These are phyloP conservation scores for Magallana nippona DNA, from an alignment of 2,888 invertebrate species.

Conservation along the genomic window DNA sequence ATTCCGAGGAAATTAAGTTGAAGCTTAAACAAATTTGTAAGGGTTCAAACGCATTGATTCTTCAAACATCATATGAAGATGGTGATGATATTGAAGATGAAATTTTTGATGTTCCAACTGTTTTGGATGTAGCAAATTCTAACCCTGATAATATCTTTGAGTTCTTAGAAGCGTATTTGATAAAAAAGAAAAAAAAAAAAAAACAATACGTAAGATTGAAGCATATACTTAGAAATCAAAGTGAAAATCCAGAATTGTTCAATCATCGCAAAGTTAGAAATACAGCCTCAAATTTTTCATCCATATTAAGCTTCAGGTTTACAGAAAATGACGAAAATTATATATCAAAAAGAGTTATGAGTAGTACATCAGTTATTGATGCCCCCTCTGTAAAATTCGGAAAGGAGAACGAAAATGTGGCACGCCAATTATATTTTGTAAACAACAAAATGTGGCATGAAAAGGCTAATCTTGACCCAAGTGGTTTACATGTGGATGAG, in stretches of 20 bases:
- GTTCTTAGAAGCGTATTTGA: background rate
- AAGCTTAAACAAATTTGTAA: background rate
- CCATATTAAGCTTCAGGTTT: conserved; percentile 8
- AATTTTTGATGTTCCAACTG: background rate
- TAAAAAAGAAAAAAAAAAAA: too few species aligned
- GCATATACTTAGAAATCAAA: conserved; percentile 25
- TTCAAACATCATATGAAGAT: background rate
- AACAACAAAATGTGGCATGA: too few species aligned
- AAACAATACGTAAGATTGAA: conserved; percentile 25
- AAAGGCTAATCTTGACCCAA: background rate
- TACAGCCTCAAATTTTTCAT: conserved; percentile 36
- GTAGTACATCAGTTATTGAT: background rate
- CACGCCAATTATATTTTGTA: background rate
- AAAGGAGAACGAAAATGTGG: background rate
- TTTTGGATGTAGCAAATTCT: background rate
- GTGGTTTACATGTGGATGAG: background rate
- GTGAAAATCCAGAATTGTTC: conserved; percentile 35
- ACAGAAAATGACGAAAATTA: conserved; percentile 36
- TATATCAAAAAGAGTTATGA: conserved; percentile 21
- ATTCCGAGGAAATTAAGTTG: background rate
- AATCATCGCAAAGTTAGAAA: conserved; percentile 37
- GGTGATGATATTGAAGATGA: background rate
- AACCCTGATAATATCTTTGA: background rate
- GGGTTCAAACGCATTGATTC: background rate
- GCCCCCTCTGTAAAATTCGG: too few species aligned